These are phyloP conservation scores for Neuroterus valhalla DNA, from an alignment of 1,140 invertebrate genomes.

Conservation along the genomic window DNA sequence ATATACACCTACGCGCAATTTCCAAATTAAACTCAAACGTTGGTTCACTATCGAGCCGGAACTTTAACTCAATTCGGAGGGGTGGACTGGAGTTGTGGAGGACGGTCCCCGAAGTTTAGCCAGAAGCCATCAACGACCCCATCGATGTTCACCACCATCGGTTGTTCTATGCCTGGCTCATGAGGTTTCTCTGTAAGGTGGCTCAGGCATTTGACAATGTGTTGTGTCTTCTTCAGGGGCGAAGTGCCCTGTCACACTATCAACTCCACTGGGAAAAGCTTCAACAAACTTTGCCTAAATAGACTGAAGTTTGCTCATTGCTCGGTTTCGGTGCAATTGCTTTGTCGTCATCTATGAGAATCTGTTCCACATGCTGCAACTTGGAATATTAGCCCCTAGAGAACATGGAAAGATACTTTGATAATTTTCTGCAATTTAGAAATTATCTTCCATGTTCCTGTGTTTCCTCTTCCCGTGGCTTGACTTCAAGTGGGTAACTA, in stretches of 20 bases:
- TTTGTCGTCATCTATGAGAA: not conserved
- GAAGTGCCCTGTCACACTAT: conserved; percentile 19
- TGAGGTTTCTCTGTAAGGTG: conserved; percentile 22
- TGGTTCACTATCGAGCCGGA: conserved; percentile 9
- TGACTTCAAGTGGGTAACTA: conserved; percentile 53
- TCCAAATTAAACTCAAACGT: conserved; percentile 55
- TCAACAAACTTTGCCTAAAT: conserved; percentile 7
- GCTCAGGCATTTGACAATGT: conserved; percentile 9
- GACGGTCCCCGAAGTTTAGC: conserved; percentile 50
- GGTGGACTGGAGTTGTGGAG: conserved; percentile 13
- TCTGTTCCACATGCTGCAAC: not conserved
- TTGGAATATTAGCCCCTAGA: too few species aligned
- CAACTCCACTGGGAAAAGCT: conserved; percentile 15
- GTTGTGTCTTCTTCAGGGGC: conserved; percentile 12
- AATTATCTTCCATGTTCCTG: too few species aligned
- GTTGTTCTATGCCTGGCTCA: conserved; percentile 30
- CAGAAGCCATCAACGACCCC: conserved; percentile 58
- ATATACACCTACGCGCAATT: conserved; percentile 40
- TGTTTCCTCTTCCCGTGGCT: not conserved
- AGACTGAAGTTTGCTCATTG: not conserved
- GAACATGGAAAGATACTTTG: not conserved
- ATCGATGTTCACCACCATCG: conserved; percentile 41
- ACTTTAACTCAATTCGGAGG: conserved; percentile 17
- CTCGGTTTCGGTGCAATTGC: not conserved
- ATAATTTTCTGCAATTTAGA: not conserved